Evolutionary conservation across 2,888 invertebrate genomes (phyloP), one percentile per base, ranked within the genome.

Genomic region (Conistra vaccinii): DNA sequence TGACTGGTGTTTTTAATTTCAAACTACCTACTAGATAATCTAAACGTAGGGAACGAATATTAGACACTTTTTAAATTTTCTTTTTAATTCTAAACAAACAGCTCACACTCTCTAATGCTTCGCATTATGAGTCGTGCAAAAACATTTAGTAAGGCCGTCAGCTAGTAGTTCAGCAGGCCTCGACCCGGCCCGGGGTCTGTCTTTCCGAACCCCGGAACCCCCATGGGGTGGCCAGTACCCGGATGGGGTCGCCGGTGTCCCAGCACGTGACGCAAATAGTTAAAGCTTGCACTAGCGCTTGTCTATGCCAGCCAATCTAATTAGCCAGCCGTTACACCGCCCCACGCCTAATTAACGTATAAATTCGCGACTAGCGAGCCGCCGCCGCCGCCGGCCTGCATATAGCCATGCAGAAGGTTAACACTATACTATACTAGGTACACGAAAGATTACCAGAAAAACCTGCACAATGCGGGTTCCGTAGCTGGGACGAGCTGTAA

Each of bases 311-410:
- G 45, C 53, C 51, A 32, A 58, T 68, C 85, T 87, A 84, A 85
- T 86, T 45, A 6, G 17, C 45, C 17, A 45, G 45, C 45, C 45
- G 5, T 78, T 73, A 76, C 77, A 26, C 73, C 60, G 77, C 45
- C 45, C 45, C 17, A 77, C 80, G 69, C 66, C 67, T 87, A 81
- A 86, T 78, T 84, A 42, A 42, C 42, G 42, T 42, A 42, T 42
- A 14, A 14, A 42, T 14, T 76, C 58, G 85, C 80, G 68, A 81
- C 69, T 6, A 67, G 10, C 20, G 26, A n/a, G 17, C 32, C 29
- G 3, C 68, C 9, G 10, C n/a, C n/a, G n/a, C n/a, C n/a, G n/a
- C n/a, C n/a, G 23, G 35, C 39, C 20, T 23, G 10, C 63, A 68
- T 12, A 14, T 14, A 5, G 23, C 26, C 23, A 10, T 23, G 23